Evolutionary conservation across 2,797 vertebrate genomes (phyloP).

Genomic region (Pseudochromis fuscus): DNA sequence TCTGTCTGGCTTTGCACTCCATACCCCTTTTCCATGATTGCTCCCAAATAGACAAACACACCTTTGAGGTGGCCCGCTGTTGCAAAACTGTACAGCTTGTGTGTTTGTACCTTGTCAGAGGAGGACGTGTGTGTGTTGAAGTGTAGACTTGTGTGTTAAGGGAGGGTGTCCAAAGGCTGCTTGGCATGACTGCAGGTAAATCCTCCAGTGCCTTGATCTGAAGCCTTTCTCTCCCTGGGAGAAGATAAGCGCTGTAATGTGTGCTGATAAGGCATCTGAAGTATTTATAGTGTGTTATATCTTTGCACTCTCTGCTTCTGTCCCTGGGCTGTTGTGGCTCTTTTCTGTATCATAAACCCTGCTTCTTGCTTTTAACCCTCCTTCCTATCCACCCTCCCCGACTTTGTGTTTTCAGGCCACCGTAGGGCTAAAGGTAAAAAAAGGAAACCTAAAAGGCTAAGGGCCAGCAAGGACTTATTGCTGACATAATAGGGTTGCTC

Average conservation of each 20-base stretch:
- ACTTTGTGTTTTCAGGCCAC: slow-evolving; percentile 95
- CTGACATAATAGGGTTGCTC: slow-evolving; percentile 87
- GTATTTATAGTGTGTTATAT: slow-evolving; percentile 84
- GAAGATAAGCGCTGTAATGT: slow-evolving; percentile 77
- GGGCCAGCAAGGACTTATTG: slow-evolving; percentile 88
- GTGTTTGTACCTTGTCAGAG: slow-evolving; percentile 36
- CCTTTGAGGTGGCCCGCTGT: slow-evolving; percentile 55
- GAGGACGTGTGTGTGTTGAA: background rate
- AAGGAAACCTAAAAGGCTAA: slow-evolving; percentile 96
- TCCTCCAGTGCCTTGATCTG: slow-evolving; percentile 72
- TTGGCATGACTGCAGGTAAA: slow-evolving; percentile 75
- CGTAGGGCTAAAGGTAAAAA: slow-evolving; percentile 97
- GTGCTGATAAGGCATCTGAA: slow-evolving; percentile 85
- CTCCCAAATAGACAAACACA: slow-evolving; percentile 53
- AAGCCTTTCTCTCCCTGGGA: slow-evolving; percentile 71
- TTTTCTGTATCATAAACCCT: slow-evolving; percentile 71
- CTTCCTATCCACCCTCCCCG: slow-evolving; percentile 71
- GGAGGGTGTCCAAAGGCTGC: slow-evolving; percentile 78
- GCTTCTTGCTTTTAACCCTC: slow-evolving; percentile 75
- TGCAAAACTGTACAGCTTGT: slow-evolving; percentile 60
- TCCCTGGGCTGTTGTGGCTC: slow-evolving; percentile 65
- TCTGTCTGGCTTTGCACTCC: slow-evolving; percentile 70
- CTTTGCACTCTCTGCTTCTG: slow-evolving; percentile 75
- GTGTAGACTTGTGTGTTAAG: slow-evolving; percentile 61
- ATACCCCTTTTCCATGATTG: slow-evolving; percentile 57